Percentiles rank a stretch among this genome's conserved stretches.
Conservation (phyloP, 1,140 invertebrate genomes). For the Bombus sylvicola region DNA sequence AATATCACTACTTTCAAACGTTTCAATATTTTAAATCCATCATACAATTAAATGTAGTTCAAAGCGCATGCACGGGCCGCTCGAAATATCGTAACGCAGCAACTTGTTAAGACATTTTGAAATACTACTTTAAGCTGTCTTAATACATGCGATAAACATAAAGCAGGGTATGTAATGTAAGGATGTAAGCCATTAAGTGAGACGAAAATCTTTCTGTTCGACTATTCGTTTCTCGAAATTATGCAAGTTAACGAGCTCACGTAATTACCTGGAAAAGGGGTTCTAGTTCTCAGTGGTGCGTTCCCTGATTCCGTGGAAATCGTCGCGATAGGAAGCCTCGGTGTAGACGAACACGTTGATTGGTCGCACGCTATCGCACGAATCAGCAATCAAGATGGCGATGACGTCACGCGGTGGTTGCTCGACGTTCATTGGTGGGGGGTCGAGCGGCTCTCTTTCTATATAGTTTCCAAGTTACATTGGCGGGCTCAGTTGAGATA, state of each 20-base stretch:
- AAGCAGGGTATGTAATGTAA: not conserved
- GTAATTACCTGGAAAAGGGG: constrained; percentile 64
- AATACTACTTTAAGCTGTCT: not conserved
- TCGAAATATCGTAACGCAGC: not conserved
- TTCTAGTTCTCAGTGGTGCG: constrained; percentile 48
- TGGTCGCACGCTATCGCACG: constrained; percentile 67
- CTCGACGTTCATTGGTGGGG: constrained; percentile 29
- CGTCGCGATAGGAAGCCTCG: constrained; percentile 27
- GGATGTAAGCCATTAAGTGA: not conserved
- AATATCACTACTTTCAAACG: too few species aligned
- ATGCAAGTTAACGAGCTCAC: constrained; percentile 43
- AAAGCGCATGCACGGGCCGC: not conserved
- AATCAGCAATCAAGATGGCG: constrained; percentile 73
- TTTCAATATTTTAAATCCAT: not conserved
- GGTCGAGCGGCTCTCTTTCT: constrained; percentile 52
- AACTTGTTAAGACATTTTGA: not conserved
- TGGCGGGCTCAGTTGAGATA: constrained; percentile 72
- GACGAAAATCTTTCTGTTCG: constrained; percentile 8
- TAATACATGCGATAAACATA: not conserved
- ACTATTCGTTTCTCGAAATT: constrained; percentile 9
- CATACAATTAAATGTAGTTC: not conserved
- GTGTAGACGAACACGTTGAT: constrained; percentile 52
- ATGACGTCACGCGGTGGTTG: constrained; percentile 68
- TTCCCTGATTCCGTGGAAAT: constrained; percentile 54
- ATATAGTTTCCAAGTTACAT: constrained; percentile 76